These are phyloP conservation scores for Mola mola DNA, from an alignment of 2,113 vertebrate species.

Conservation along the genomic window DNA sequence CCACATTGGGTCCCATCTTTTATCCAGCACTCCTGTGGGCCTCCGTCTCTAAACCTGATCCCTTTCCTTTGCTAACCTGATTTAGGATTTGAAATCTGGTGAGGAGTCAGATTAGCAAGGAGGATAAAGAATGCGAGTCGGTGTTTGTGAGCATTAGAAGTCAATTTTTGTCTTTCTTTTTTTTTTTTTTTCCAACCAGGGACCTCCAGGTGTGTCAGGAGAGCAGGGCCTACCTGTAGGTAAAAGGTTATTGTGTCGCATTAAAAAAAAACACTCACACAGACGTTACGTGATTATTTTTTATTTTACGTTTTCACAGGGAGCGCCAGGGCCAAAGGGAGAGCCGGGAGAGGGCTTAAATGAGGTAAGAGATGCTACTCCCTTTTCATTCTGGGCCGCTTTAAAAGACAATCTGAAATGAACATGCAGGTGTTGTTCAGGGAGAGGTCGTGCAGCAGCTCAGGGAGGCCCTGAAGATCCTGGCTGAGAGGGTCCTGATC, in stretches of 20 bases:
- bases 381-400: slow-evolving; percentile 1
- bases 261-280: slow-evolving; percentile 4
- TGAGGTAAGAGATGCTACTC: slow-evolving; percentile 39
- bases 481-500: slow-evolving; percentile 95
- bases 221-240: slow-evolving; percentile 86
- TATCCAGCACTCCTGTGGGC: slow-evolving; percentile 47
- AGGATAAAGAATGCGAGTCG: slow-evolving; percentile 23
- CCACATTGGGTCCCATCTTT: slow-evolving; percentile 52
- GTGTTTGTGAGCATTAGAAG: slow-evolving; percentile 13
- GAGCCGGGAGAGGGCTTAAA: slow-evolving; percentile 81
- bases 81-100: slow-evolving; percentile 49
- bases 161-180: slow-evolving; percentile 5
- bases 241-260: slow-evolving; percentile 47
- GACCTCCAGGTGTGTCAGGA: slow-evolving; percentile 79
- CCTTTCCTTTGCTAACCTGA: slow-evolving; percentile 45
- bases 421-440: slow-evolving; percentile 66
- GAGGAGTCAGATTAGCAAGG: slow-evolving; percentile 49
- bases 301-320: slow-evolving; percentile 83
- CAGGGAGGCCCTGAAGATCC: slow-evolving; percentile 97
- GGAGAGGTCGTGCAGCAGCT: slow-evolving; percentile 92
- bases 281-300: slow-evolving; percentile 11
- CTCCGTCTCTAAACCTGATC: slow-evolving; percentile 67
- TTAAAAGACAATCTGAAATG: slow-evolving; percentile 6
- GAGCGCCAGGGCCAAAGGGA: slow-evolving; percentile 85
- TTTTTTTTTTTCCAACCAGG: slow-evolving; percentile 72